phyloP scores from a whole-genome alignment of 2,797 vertebrate genomes.

The Acanthiza pusilla region DNA sequence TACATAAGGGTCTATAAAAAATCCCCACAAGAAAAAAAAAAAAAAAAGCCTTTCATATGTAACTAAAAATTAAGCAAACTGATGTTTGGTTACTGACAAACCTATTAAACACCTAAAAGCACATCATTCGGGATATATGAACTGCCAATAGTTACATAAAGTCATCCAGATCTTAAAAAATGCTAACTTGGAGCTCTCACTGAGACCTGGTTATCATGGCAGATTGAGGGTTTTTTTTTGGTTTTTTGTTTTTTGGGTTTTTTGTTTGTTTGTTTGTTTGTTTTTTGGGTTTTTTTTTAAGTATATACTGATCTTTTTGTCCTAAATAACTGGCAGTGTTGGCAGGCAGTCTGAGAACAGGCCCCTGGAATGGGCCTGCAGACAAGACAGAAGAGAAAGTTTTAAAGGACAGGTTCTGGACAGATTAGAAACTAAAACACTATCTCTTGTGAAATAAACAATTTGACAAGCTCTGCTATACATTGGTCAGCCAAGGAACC shows the following conservation, averaged over 20 bases:
- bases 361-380: background rate
- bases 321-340: background rate
- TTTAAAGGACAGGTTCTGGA: background rate
- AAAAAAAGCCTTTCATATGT: fast-evolving
- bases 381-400: background rate
- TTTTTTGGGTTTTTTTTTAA: no score
- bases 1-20: background rate
- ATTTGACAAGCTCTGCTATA: background rate
- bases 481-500: background rate
- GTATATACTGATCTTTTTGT: background rate
- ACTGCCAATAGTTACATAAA: background rate
- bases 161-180: background rate
- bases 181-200: background rate
- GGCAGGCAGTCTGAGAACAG: background rate
- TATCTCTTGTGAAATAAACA: background rate
- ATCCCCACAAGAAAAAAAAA: fast-evolving
- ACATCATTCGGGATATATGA: background rate
- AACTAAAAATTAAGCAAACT: background rate
- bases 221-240: background rate
- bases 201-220: background rate
- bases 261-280: no score
- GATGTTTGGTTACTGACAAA: background rate
- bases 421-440: background rate
- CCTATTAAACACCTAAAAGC: background rate
- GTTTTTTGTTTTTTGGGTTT: no score